These are phyloP conservation scores for Netelia virgata DNA, from an alignment of 2,888 invertebrate genomes.

Conservation along the genomic window DNA sequence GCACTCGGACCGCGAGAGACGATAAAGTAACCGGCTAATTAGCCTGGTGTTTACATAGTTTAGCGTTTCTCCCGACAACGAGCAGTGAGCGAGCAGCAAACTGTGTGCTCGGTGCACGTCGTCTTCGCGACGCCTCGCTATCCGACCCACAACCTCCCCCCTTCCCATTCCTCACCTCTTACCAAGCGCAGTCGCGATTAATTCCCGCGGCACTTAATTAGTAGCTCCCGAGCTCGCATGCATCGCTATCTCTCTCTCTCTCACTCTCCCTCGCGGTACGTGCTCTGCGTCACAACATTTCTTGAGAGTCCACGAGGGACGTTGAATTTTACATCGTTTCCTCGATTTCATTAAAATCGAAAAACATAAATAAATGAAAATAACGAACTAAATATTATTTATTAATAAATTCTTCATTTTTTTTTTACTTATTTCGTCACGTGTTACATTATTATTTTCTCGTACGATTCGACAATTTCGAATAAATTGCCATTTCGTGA, in stretches of 20 bases:
- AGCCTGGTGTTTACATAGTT: conserved; percentile 81
- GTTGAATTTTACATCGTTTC: conserved; percentile 33
- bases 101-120: conserved; percentile 40
- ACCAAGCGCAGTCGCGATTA: conserved; percentile 75
- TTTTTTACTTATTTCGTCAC: neutral
- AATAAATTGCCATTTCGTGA: neutral
- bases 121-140: conserved; percentile 44
- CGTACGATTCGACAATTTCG: neutral
- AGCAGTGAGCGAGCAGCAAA: conserved; percentile 60
- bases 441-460: neutral
- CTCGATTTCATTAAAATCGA: conserved; percentile 28
- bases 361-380: too few relatives aligned
- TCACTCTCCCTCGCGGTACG: conserved; percentile 39
- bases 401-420: neutral
- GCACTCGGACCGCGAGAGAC: conserved; percentile 55
- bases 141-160: conserved; percentile 25
- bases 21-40: conserved; percentile 80
- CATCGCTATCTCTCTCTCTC: conserved; percentile 38
- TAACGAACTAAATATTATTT: conserved; percentile 1
- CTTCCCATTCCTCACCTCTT: conserved; percentile 31
- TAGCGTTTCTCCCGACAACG: conserved; percentile 72
- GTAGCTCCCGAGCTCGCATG: conserved; percentile 71
- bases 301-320: conserved; percentile 7
- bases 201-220: conserved; percentile 81
- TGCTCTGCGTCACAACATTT: conserved; percentile 40